Conservation (phyloP, 2,113 vertebrate genomes). For the Egretta garzetta region DNA sequence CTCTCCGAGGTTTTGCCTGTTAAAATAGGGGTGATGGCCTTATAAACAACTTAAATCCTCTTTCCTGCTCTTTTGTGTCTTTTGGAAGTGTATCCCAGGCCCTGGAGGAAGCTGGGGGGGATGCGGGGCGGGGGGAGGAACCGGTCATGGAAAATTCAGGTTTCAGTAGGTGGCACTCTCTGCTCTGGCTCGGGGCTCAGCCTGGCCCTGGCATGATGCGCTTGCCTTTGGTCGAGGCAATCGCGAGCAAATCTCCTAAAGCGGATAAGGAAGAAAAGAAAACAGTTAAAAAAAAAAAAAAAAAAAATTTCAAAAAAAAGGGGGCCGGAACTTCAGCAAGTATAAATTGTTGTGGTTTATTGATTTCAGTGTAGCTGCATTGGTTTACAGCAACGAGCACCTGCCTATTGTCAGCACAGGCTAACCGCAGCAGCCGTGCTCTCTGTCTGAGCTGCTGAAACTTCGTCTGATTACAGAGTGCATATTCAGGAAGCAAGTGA, state of each 20-base stretch:
- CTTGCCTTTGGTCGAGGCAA: neutral
- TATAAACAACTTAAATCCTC: conserved; percentile 25
- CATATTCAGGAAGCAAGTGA: neutral
- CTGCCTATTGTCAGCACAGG: neutral
- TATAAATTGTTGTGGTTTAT: neutral
- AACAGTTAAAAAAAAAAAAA: neutral
- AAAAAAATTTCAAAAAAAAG: neutral
- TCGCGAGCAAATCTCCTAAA: neutral
- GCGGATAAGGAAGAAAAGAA: neutral
- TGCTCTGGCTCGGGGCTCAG: neutral
- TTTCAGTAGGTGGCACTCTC: conserved; percentile 57
- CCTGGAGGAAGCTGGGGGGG: neutral
- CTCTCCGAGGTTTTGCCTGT: neutral
- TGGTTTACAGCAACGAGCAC: neutral
- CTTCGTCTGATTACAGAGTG: neutral
- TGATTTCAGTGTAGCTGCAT: neutral
- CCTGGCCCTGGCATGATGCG: neutral
- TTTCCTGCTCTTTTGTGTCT: conserved; percentile 34
- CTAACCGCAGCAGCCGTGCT: neutral
- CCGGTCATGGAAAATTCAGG: neutral
- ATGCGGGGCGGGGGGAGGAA: neutral
- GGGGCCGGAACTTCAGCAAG: neutral
- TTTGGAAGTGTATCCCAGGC: conserved; percentile 7
- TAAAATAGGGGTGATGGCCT: conserved; percentile 1
- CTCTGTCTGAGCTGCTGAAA: neutral